Evolutionary conservation across 2,888 invertebrate genomes (phyloP).

Genomic region (Acleris cristana): DNA sequence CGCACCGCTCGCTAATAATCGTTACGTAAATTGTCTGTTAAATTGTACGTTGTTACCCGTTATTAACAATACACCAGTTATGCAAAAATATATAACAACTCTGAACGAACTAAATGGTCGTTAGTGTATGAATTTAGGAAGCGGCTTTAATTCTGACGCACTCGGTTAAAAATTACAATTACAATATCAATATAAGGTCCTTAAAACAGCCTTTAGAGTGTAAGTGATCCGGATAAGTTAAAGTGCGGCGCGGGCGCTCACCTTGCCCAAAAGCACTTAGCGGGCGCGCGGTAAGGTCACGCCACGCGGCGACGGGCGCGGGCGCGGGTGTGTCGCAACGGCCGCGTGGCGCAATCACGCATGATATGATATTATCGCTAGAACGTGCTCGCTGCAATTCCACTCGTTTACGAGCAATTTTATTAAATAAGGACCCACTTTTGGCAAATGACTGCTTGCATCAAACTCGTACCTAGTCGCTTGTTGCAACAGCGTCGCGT

Average conservation of each 20-base stretch:
- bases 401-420: constrained; percentile 31
- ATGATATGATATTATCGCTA: constrained; percentile 26
- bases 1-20: neutral
- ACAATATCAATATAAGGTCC: no score
- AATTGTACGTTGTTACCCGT: neutral
- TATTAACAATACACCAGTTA: constrained; percentile 11
- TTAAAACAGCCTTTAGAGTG: no score
- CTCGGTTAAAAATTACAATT: no score
- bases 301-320: neutral
- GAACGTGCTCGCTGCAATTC: constrained; percentile 25
- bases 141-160: no score
- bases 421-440: constrained; percentile 22
- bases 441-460: constrained; percentile 17
- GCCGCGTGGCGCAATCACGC: constrained; percentile 12
- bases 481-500: no score
- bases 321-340: constrained; percentile 1
- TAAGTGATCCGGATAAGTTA: no score
- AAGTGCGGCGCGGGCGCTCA: constrained; percentile 14
- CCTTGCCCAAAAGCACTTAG: constrained; percentile 24
- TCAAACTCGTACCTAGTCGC: no score
- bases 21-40: constrained; percentile 1
- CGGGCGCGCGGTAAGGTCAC: constrained; percentile 25
- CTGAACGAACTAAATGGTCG: constrained; percentile 1
- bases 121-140: neutral
- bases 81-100: constrained; percentile 4